These are phyloP conservation scores for Leucoraja ocellata DNA, from an alignment of 2,797 vertebrate genomes.

Conservation along the genomic window DNA sequence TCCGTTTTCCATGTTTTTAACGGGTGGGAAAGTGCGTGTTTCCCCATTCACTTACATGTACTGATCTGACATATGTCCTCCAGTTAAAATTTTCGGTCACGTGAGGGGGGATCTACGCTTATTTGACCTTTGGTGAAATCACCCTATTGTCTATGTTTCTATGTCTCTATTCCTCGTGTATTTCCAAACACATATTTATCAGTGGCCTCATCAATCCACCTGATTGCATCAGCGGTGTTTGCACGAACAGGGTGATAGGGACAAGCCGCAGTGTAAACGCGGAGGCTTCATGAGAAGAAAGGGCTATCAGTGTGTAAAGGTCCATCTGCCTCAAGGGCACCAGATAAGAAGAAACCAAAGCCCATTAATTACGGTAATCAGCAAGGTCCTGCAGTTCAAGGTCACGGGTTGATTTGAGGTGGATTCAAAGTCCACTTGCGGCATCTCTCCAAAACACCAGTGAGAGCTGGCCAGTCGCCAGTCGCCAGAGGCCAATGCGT, in stretches of 20 bases:
- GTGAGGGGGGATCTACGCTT: no score
- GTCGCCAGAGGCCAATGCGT: neutral
- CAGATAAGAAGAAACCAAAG: neutral
- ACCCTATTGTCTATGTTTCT: no score
- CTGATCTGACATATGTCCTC: no score
- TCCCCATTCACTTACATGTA: no score
- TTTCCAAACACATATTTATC: neutral
- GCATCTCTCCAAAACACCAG: neutral
- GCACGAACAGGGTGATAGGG: neutral
- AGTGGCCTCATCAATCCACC: neutral
- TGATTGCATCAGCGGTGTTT: neutral
- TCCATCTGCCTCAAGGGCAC: neutral
- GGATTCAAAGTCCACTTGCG: neutral
- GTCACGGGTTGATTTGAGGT: neutral
- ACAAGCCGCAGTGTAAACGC: no score
- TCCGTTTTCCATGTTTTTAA: no score
- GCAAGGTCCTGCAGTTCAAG: neutral
- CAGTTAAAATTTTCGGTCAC: no score
- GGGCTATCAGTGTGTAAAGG: neutral
- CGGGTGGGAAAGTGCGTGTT: no score
- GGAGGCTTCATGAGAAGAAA: neutral
- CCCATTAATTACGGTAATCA: neutral
- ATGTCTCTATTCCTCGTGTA: no score
- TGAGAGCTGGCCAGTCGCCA: no score
- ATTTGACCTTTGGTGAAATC: no score